Conservation (phyloP, 1,140 invertebrate genomes). For the Orussus abietinus region DNA sequence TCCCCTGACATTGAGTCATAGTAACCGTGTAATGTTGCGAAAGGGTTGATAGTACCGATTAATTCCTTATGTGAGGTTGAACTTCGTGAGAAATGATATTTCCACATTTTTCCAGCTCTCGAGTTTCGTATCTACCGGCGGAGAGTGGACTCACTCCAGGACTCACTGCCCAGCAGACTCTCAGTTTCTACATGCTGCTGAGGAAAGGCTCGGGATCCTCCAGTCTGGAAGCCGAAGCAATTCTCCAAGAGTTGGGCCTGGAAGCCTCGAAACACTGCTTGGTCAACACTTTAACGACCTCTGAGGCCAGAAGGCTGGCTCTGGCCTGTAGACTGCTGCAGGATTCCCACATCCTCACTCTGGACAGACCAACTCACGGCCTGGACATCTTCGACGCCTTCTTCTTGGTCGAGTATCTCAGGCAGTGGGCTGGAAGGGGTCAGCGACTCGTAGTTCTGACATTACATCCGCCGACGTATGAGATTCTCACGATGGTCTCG, state of each 20-base stretch:
- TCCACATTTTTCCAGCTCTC: conserved; percentile 27
- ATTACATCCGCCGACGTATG: conserved; percentile 89
- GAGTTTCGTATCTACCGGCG: conserved; percentile 46
- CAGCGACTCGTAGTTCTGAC: conserved; percentile 84
- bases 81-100: background rate
- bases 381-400: conserved; percentile 97
- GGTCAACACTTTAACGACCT: conserved; percentile 68
- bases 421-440: conserved; percentile 85
- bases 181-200: conserved; percentile 75
- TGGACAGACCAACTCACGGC: conserved; percentile 86
- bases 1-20: too few species aligned
- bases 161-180: conserved; percentile 77
- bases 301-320: conserved; percentile 79
- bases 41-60: too few species aligned
- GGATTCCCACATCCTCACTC: conserved; percentile 76
- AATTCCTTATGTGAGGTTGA: too few species aligned
- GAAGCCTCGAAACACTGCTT: conserved; percentile 73
- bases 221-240: conserved; percentile 42
- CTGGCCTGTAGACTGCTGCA: conserved; percentile 84
- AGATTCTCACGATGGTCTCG: conserved; percentile 93
- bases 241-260: conserved; percentile 82
- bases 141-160: conserved; percentile 57
- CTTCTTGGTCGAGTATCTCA: conserved; percentile 88
- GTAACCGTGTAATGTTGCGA: too few species aligned
- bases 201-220: conserved; percentile 52